Percentiles rank a stretch among this genome's conserved stretches.
Conservation (phyloP, 2,797 vertebrate genomes). For the Leptatherina wallacei region DNA sequence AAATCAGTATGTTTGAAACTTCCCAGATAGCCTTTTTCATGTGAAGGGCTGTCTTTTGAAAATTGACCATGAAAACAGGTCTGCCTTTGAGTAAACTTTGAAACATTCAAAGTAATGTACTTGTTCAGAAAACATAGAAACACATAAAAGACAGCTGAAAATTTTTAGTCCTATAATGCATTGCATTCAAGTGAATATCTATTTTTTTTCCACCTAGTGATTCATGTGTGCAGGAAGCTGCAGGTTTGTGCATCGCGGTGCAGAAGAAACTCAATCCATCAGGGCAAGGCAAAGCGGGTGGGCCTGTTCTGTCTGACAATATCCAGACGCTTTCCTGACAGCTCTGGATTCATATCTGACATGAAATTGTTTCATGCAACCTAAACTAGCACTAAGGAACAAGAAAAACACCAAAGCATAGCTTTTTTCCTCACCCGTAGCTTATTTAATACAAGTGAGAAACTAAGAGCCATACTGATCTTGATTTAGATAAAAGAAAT, state of each 20-base stretch:
- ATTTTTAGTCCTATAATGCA: slow-evolving; percentile 62
- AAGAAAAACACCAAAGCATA: slow-evolving; percentile 5
- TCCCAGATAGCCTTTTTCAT: slow-evolving; percentile 19
- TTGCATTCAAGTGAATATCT: slow-evolving; percentile 67
- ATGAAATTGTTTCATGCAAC: slow-evolving; percentile 31
- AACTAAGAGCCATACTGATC: neutral
- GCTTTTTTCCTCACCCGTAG: neutral
- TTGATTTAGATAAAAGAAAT: neutral
- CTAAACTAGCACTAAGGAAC: slow-evolving; percentile 32
- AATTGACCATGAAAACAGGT: slow-evolving; percentile 42
- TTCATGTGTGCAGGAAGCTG: slow-evolving; percentile 72
- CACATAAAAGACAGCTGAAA: slow-evolving; percentile 52
- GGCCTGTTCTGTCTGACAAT: slow-evolving; percentile 69
- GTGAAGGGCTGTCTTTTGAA: slow-evolving; percentile 12
- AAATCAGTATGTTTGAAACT: slow-evolving; percentile 29
- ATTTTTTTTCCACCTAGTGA: slow-evolving; percentile 50
- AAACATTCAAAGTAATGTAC: slow-evolving; percentile 47
- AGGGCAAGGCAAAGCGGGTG: slow-evolving; percentile 73
- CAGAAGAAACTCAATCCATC: slow-evolving; percentile 78
- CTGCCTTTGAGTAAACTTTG: slow-evolving; percentile 6
- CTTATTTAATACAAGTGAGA: neutral
- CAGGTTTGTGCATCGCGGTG: slow-evolving; percentile 70
- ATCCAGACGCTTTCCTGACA: slow-evolving; percentile 73
- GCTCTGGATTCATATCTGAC: slow-evolving; percentile 52
- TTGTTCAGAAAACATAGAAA: slow-evolving; percentile 56